phyloP scores from a whole-genome alignment of 53 echinoderm and acorn worm species.

The Antedon mediterranea region DNA sequence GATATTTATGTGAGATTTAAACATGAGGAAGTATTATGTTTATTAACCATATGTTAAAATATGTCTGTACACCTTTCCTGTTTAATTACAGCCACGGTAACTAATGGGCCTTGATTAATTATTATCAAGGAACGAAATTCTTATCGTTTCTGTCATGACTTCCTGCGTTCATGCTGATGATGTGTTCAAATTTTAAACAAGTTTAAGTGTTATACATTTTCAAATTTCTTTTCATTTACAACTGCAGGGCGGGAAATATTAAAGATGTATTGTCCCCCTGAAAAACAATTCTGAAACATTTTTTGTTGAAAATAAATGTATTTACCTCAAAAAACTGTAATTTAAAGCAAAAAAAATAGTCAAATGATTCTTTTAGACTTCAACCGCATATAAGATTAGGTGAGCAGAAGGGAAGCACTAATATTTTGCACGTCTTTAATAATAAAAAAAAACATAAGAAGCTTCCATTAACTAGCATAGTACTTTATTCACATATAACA shows the following conservation, averaged over 20 bases:
- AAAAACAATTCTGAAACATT: too few relatives aligned
- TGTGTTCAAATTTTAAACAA: neutral
- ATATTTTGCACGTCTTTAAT: neutral
- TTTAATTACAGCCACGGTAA: neutral
- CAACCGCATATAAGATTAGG: too few relatives aligned
- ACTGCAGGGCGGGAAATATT: too few relatives aligned
- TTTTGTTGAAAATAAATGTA: too few relatives aligned
- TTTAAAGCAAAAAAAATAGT: too few relatives aligned
- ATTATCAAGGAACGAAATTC: neutral
- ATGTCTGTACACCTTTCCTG: neutral
- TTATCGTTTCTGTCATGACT: neutral
- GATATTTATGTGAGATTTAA: neutral
- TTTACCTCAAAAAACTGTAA: too few relatives aligned
- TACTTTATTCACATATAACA: conserved; percentile 1
- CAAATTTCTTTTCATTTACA: too few relatives aligned
- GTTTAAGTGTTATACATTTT: too few relatives aligned
- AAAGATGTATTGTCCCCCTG: too few relatives aligned
- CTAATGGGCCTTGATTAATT: neutral
- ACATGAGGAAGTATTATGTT: neutral
- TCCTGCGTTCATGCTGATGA: neutral
- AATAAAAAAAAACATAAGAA: neutral
- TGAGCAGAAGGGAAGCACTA: too few relatives aligned
- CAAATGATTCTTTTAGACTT: too few relatives aligned
- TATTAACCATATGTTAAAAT: neutral
- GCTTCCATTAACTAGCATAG: neutral